Evolutionary conservation across 2,797 vertebrate genomes (phyloP).

Genomic region (Pipistrellus kuhlii): DNA sequence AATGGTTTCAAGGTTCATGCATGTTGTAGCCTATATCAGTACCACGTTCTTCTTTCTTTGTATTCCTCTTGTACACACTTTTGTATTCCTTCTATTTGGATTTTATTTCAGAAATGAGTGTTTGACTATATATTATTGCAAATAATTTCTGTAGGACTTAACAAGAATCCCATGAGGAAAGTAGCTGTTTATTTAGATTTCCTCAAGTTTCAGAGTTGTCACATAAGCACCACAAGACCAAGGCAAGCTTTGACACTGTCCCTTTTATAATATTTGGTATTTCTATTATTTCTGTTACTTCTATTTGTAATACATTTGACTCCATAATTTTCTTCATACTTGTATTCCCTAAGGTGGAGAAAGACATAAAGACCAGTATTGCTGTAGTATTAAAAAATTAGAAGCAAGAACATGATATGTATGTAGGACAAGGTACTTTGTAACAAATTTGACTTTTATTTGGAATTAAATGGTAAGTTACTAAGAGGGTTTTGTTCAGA

Average conservation of each 20-base stretch:
- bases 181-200: not conserved
- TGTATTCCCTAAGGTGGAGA: not conserved
- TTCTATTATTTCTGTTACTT: not conserved
- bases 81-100: not conserved
- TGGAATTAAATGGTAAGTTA: not conserved
- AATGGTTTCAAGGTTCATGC: not conserved
- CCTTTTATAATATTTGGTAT: not conserved
- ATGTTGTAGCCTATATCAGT: not conserved
- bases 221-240: not conserved
- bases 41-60: not conserved
- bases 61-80: no score
- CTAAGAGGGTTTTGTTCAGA: not conserved
- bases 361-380: not conserved
- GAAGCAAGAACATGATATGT: not conserved
- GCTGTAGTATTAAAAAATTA: not conserved
- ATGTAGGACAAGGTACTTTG: not conserved
- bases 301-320: not conserved
- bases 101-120: not conserved
- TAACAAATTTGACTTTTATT: constrained; percentile 4
- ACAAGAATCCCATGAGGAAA: not conserved
- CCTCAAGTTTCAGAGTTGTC: not conserved
- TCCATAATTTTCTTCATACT: not conserved
- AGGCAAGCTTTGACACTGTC: not conserved
- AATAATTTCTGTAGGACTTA: not conserved
- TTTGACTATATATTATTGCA: not conserved